These are phyloP conservation scores for Ennomos erosarius DNA, from an alignment of 2,888 invertebrate genomes.

Conservation along the genomic window DNA sequence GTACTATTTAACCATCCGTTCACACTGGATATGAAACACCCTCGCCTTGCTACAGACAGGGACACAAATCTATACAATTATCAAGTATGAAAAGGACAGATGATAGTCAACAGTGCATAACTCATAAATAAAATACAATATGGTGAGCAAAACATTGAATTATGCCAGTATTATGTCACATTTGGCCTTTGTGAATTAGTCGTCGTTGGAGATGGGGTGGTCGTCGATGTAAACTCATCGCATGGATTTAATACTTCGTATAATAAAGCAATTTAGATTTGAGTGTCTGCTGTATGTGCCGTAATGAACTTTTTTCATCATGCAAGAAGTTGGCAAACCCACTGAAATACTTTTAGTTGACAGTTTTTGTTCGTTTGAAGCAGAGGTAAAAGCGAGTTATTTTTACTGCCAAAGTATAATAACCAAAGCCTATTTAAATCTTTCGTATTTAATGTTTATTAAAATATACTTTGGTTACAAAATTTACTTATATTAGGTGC, in stretches of 20 bases:
- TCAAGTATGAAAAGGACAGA: constrained; percentile 55
- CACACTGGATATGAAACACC: constrained; percentile 78
- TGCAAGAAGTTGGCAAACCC: neutral
- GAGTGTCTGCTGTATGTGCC: constrained; percentile 24
- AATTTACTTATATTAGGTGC: neutral
- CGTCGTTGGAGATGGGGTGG: constrained; percentile 72
- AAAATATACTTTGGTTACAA: too few relatives aligned
- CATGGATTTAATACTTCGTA: constrained; percentile 62
- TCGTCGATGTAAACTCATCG: constrained; percentile 65
- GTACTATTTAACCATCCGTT: constrained; percentile 84
- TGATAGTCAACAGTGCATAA: constrained; percentile 74
- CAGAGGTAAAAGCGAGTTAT: too few relatives aligned
- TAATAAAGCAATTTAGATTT: constrained; percentile 42
- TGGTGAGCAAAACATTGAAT: constrained; percentile 86
- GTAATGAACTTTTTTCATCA: constrained; percentile 15
- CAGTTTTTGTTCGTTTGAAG: too few relatives aligned
- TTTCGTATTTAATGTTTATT: too few relatives aligned
- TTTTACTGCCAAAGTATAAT: too few relatives aligned
- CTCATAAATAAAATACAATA: constrained; percentile 86
- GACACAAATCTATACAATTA: constrained; percentile 51
- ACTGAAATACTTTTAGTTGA: too few relatives aligned
- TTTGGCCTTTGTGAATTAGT: constrained; percentile 85
- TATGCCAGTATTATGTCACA: constrained; percentile 85
- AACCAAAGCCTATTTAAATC: too few relatives aligned
- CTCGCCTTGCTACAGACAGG: constrained; percentile 57